phyloP scores from a whole-genome alignment of 1,140 invertebrate species.

The Drosophila sp. region DNA sequence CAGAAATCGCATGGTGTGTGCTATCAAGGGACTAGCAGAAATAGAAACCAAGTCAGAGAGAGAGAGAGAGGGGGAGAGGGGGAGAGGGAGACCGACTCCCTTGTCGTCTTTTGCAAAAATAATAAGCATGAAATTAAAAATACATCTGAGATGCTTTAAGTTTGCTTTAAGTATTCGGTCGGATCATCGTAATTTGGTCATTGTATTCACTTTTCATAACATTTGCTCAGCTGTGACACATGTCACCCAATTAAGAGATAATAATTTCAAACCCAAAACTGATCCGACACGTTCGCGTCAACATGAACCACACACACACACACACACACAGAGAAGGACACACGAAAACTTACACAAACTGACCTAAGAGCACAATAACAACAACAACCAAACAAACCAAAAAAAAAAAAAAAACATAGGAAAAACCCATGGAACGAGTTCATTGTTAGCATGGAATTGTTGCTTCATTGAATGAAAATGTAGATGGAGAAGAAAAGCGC shows the following conservation, averaged over 20 bases:
- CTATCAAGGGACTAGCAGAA: constrained; percentile 20
- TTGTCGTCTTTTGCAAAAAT: constrained; percentile 25
- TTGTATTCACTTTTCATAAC: constrained; percentile 5
- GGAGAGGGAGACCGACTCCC: too few species aligned
- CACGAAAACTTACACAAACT: constrained; percentile 13
- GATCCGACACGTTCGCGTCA: constrained; percentile 17
- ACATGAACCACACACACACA: constrained; percentile 13
- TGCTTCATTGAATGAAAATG: constrained; percentile 10
- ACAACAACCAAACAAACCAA: background rate
- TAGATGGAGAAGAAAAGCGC: constrained; percentile 25
- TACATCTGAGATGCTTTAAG: constrained; percentile 27
- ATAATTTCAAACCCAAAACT: constrained; percentile 36
- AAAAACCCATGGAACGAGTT: constrained; percentile 15
- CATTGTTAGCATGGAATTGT: constrained; percentile 31
- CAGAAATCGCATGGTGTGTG: background rate
- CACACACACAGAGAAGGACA: background rate
- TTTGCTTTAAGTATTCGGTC: background rate
- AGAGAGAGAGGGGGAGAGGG: background rate
- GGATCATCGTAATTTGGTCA: constrained; percentile 4
- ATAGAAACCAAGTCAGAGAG: constrained; percentile 1
- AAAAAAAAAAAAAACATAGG: background rate
- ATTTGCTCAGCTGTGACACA: constrained; percentile 39
- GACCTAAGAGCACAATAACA: constrained; percentile 28
- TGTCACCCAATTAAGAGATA: constrained; percentile 65
- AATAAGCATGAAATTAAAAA: constrained; percentile 62